Conservation (phyloP, 2,113 vertebrate genomes). For the Columba livia region DNA sequence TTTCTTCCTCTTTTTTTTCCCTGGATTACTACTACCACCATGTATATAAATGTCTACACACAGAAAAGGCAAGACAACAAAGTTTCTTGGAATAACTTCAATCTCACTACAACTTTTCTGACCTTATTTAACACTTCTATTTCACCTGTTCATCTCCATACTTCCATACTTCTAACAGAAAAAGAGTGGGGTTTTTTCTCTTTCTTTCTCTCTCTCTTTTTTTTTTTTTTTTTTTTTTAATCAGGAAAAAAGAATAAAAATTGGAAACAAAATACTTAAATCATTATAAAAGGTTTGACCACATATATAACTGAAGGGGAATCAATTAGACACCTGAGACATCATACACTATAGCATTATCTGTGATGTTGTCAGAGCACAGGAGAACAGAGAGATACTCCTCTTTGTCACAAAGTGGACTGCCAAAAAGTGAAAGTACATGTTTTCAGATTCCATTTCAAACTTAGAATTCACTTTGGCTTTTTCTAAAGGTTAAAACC, state of each 20-base stretch:
- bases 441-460: background rate
- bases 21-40: background rate
- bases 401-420: background rate
- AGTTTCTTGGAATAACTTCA: background rate
- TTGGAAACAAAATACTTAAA: background rate
- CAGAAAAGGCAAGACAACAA: background rate
- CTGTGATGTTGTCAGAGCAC: background rate
- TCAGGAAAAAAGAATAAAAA: background rate
- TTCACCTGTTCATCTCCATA: background rate
- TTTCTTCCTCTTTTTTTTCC: background rate
- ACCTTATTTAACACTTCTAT: background rate
- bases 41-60: accelerated
- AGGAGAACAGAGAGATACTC: background rate
- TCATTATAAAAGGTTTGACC: background rate
- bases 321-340: background rate
- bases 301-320: background rate
- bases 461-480: background rate
- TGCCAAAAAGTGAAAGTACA: background rate
- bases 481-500: background rate
- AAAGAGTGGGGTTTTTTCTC: too few relatives aligned
- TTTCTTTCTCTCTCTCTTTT: too few relatives aligned
- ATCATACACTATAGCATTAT: background rate
- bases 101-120: background rate
- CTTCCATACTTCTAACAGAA: background rate
- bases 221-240: too few relatives aligned